Percentiles rank a stretch among this genome's conserved stretches.
Evolutionary conservation across 2,888 invertebrate genomes (phyloP).

Genomic region (Drosophila limbata): DNA sequence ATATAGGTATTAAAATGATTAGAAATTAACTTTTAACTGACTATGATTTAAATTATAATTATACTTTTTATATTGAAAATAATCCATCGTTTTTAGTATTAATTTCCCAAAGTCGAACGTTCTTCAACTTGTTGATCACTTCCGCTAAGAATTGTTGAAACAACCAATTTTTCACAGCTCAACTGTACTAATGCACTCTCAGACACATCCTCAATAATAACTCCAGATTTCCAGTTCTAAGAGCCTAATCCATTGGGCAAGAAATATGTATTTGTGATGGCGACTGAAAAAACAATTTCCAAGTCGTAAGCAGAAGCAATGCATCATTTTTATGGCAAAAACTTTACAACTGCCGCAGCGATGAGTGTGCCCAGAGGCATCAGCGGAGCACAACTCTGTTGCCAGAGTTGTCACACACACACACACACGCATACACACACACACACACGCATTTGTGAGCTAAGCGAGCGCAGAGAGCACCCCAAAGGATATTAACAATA

Average conservation of each 20-base stretch:
- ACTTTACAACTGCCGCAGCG: conserved; percentile 67
- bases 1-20: too few species aligned
- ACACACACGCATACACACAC: conserved; percentile 3
- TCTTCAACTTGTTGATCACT: background rate
- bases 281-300: conserved; percentile 55
- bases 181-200: conserved; percentile 4
- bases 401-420: conserved; percentile 6
- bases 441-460: conserved; percentile 26
- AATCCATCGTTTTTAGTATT: background rate
- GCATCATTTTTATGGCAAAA: conserved; percentile 75
- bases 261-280: conserved; percentile 21
- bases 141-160: background rate
- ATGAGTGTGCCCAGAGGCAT: conserved; percentile 63
- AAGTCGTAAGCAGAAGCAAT: conserved; percentile 62
- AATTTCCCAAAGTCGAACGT: background rate
- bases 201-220: background rate
- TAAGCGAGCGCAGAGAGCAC: conserved; percentile 56
- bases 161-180: background rate
- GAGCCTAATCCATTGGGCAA: background rate
- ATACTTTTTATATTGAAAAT: too few species aligned
- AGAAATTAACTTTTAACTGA: too few species aligned
- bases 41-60: background rate
- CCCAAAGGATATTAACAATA: conserved; percentile 83
- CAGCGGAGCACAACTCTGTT: conserved; percentile 1
- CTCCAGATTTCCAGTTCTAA: background rate